Evolutionary conservation across 2,797 vertebrate species (phyloP), one percentile per base, ranked within the genome.

Genomic region (Pipistrellus kuhlii): DNA sequence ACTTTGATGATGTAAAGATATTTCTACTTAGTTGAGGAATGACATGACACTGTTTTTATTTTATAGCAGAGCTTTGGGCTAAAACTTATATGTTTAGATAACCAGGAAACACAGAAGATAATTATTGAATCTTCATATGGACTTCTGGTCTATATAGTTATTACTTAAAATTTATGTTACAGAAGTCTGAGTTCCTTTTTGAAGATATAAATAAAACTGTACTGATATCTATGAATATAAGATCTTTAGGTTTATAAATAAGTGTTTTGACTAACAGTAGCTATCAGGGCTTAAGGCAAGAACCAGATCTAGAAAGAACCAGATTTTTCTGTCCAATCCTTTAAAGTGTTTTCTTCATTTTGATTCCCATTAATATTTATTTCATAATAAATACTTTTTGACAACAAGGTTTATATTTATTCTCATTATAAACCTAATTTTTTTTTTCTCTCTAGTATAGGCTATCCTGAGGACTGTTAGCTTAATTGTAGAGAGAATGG

Each of bases 201-300:
- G 2, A 90, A 0, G 41, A 59, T 48, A 76, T 17, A 35, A 86
- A 89, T 55, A 53, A 84, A 94, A 96, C 35, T 32, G 10, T 93
- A 88, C 83, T 73, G 44, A 93, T 46, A 77, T 20, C 8, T 21
- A 35, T 35, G 10, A 76, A 90, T 1, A 14, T 55, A 91, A 85
- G 21, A 83, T 55, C 64, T 96, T 11, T 59, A 44, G 6, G 73
- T 57, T 95, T 96, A 12, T 93, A 57, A 96, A 5, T 11, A 96
- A 94, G 5, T n/a, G 6, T 69, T 95, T 96, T 78, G 35, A 72
- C 8, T 18, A 57, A 15, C 6, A 95, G 0, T 8, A 89, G 20
- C 14, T 81, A 15, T 85, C 53, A 13, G 27, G 7, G 30, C 38
- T 97, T 80, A 92, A 93, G 84, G 57, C 35, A 94, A 27, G 6